Evolutionary conservation across 2,888 invertebrate genomes (phyloP), one percentile per base, ranked within the genome.

Genomic region (Caenorhabditis virilis): DNA sequence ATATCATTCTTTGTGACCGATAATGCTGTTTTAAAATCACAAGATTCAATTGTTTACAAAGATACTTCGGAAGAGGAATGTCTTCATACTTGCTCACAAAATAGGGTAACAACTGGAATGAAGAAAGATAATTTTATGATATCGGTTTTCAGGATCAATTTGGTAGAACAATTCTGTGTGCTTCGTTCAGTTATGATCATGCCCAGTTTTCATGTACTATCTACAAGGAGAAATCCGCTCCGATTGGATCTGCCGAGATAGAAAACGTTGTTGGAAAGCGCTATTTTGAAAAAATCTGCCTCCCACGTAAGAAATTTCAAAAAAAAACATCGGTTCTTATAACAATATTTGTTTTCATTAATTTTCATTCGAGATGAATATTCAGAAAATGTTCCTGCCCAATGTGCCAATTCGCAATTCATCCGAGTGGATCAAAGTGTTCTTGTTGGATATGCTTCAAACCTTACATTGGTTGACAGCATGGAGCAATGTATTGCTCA

Each of bases 271-370:
- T 57, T 6, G 77, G 77, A 45, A 74, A 76, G 51, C 63, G 78
- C 20, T 79, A 73, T 52, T 80, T 79, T 57, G 82, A 82, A 59
- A 82, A 82, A 57, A 75, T 78, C 46, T 82, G 82, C 52, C 64
- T 82, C 7, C 52, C 74, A 22, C 68, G 80, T 80, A 45, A n/a
- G n/a, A n/a, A n/a, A n/a, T n/a, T n/a, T n/a, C n/a, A n/a, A n/a
- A n/a, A n/a, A n/a, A n/a, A 47, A 49, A 11, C 18, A 47, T 43
- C 18, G 11, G 22, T 26, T 48, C 30, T 22, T n/a, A n/a, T 33
- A 9, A 36, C 9, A 51, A 30, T 35, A n/a, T n/a, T n/a, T n/a
- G n/a, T n/a, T n/a, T n/a, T n/a, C n/a, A n/a, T n/a, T n/a, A n/a
- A n/a, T n/a, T n/a, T n/a, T n/a, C n/a, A n/a, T n/a, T n/a, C n/a